Percentiles rank a stretch among this genome's conserved stretches.
Evolutionary conservation across 2,888 invertebrate genomes (phyloP).

Genomic region (Lasiommata megera): DNA sequence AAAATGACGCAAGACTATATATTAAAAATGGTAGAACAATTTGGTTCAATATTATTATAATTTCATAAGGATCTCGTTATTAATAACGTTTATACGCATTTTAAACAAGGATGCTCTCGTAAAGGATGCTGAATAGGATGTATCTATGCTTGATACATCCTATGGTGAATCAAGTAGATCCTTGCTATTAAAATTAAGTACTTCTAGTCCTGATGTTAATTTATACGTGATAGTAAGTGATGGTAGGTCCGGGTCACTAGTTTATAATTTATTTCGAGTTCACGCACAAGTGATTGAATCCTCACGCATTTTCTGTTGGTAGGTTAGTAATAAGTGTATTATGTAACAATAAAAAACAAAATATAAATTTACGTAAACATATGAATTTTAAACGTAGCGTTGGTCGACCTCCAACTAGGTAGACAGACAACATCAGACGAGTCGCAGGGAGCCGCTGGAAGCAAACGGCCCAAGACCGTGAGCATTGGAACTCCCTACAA

Average conservation of each 20-base stretch:
- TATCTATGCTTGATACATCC: too few species aligned
- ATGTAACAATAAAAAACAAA: too few species aligned
- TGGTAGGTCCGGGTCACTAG: constrained; percentile 14
- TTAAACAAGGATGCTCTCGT: background rate
- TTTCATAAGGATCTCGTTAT: background rate
- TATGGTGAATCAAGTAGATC: constrained; percentile 22
- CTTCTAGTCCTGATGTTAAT: constrained; percentile 12
- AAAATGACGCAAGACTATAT: too few species aligned
- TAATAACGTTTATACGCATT: background rate
- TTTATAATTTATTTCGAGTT: constrained; percentile 1
- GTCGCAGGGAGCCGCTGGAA: too few species aligned
- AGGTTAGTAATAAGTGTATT: background rate
- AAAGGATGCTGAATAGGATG: constrained; percentile 27
- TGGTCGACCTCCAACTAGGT: too few species aligned
- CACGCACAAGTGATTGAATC: background rate
- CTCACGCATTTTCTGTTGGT: background rate
- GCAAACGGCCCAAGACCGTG: too few species aligned
- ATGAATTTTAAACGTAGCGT: too few species aligned
- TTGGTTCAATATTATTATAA: background rate
- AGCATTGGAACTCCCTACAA: too few species aligned
- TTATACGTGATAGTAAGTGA: constrained; percentile 9
- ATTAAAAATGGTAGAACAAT: too few species aligned
- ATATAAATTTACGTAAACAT: too few species aligned
- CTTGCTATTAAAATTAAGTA: constrained; percentile 17
- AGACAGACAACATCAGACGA: too few species aligned